phyloP scores from a whole-genome alignment of 2,888 invertebrate species.

The Xestia xanthographa region DNA sequence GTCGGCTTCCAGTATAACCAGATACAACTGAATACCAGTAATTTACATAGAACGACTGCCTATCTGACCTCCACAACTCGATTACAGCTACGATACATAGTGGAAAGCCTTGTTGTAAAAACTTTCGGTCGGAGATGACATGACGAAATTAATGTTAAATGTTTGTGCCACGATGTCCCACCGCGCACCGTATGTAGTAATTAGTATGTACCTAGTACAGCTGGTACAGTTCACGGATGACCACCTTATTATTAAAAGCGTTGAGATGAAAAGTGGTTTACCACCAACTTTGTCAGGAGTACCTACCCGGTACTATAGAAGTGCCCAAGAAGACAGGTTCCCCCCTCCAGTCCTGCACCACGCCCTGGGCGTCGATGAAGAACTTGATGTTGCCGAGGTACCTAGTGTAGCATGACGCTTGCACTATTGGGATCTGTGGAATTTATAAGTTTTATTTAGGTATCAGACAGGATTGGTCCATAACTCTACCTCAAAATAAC shows the following conservation, averaged over 20 bases:
- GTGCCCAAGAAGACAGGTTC: slow-evolving; percentile 92
- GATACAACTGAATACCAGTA: background rate
- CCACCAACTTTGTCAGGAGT: background rate
- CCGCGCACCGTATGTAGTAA: background rate
- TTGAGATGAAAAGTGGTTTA: background rate
- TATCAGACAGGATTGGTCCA: background rate
- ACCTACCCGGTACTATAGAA: slow-evolving; percentile 91
- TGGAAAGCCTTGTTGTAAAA: background rate
- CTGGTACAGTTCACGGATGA: background rate
- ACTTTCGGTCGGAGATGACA: background rate
- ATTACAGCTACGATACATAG: background rate
- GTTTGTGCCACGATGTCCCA: background rate
- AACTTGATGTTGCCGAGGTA: slow-evolving; percentile 95
- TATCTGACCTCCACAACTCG: background rate
- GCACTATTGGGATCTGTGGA: slow-evolving; percentile 91
- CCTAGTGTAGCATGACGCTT: slow-evolving; percentile 93
- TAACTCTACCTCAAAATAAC: background rate
- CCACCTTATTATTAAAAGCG: background rate
- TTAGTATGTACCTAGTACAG: background rate
- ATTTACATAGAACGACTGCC: background rate
- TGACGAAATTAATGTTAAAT: background rate
- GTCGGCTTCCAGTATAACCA: background rate
- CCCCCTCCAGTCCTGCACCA: slow-evolving; percentile 92
- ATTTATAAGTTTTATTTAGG: slow-evolving; percentile 5
- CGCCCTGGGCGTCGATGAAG: slow-evolving; percentile 92